Evolutionary conservation across 2,888 invertebrate genomes (phyloP), one percentile per base, ranked within the genome.

Genomic region (Labia minor): DNA sequence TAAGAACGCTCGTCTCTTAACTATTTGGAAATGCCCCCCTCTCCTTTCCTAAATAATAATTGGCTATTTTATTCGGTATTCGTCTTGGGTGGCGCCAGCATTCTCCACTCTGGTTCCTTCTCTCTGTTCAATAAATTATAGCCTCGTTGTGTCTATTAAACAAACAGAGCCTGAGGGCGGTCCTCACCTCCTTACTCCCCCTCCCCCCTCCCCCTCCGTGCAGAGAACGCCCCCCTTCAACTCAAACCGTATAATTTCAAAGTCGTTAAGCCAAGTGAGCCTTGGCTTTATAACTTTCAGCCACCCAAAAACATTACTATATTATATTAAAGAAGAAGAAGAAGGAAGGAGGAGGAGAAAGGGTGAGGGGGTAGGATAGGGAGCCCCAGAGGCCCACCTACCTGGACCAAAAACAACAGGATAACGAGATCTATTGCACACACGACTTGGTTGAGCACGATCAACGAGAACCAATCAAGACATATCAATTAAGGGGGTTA

Each of bases 1-100:
- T 49, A 49, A 14, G 49, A 49, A 49, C 6, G 49, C 14, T 49
- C n/a, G 16, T 49, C 16, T 4, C 16, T 33, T 49, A 49, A n/a
- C 49, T 49, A 11, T 49, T 49, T 49, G 16, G 49, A 3, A n/a
- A 49, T 16, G 14, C 49, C n/a, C 49, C 49, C 49, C 33, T 11
- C 33, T 11, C 33, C 33, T 11, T 16, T 14, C 49, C 49, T n/a
- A 49, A 49, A 11, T 49, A 49, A 49, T 49, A 49, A 49, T 49
- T 49, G 49, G 49, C 49, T 49, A 14, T 49, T 49, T 49, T 49
- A 49, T 49, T 49, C 49, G 49, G 49, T 49, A 49, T 49, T 49
- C 49, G 49, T 49, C 49, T 49, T 49, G 49, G 49, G 49, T 49
- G 49, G 49, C 49, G 49, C 49, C 49, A 49, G 49, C 49, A 49